Base-by-base conservation (phyloP, 2,888 invertebrate species). In the Chrysolina haemoptera region DNA sequence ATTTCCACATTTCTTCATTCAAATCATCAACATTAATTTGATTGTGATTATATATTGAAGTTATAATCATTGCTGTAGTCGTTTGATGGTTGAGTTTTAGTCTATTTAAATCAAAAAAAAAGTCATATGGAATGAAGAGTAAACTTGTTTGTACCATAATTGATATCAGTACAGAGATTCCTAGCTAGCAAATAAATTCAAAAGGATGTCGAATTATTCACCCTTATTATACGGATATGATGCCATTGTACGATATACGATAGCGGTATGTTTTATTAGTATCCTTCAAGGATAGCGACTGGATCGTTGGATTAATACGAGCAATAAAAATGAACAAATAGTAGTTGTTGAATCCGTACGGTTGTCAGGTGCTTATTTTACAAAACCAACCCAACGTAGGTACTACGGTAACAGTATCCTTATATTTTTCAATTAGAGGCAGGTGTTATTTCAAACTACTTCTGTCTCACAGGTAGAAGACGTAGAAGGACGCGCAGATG, bases 371-470 rank as follows among this genome's bases (percentile, higher is more conserved):
- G 71, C 62, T 55, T 40, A 50, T 70, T 70, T 41, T 48, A 67
- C 68, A 74, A 74, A 70, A 68, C 68, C 64, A 68, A 53, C 68
- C 20, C 8, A 64, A 55, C 66, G 46, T n/a, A 9, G 43, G 14
- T 55, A 74, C 46, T 72, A 66, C 67, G 67, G 63, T 48, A 69
- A 72, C 62, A 67, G 62, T 75, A 75, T 72, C 69, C 75, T 66
- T 69, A 67, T 72, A 72, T 72, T 72, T 71, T 72, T 75, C 75
- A 75, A 75, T 75, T 75, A 75, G 55, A 55, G 69, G 75, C 75
- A 75, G 75, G 75, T 75, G 75, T 46, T 71, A 68, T 62, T 67
- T 66, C 64, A 66, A 66, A 72, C 71, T 69, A 75, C 72, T 66
- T 62, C 68, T 68, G 16, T 59, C 67, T 59, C 40, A 68, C 75